Conservation (phyloP, 2,888 invertebrate species). For the Xanthia togata region DNA sequence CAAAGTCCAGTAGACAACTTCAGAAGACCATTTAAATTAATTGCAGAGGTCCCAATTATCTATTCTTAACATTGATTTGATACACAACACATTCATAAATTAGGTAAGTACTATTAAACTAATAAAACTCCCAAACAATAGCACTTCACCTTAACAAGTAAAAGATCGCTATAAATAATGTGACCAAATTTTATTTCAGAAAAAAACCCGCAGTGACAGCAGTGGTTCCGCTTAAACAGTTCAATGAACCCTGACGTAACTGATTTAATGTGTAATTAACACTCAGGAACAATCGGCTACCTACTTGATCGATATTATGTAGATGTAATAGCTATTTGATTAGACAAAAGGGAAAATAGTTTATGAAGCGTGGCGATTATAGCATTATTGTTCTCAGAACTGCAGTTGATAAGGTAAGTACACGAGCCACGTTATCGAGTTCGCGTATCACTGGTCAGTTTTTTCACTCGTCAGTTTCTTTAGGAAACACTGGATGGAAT, state of each 20-base stretch:
- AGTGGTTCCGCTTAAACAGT: slow-evolving; percentile 53
- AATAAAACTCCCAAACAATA: background rate
- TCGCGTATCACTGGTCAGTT: background rate
- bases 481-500: background rate
- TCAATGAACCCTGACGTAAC: slow-evolving; percentile 49
- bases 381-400: background rate
- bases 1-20: background rate
- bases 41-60: background rate
- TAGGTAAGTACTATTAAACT: background rate
- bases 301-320: slow-evolving; percentile 17
- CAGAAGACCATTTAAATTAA: background rate
- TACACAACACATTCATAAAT: background rate
- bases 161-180: slow-evolving; percentile 64
- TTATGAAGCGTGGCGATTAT: background rate
- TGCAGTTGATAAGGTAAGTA: background rate
- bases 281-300: slow-evolving; percentile 16
- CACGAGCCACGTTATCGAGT: too few species aligned
- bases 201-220: slow-evolving; percentile 31
- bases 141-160: slow-evolving; percentile 65
- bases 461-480: background rate
- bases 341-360: background rate
- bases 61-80: background rate
- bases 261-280: slow-evolving; percentile 41
- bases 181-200: slow-evolving; percentile 53
- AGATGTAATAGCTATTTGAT: slow-evolving; percentile 15